Conservation (phyloP, 37 sponge, comb jelly and placozoan genomes). For the Ephydatia muelleri region DNA sequence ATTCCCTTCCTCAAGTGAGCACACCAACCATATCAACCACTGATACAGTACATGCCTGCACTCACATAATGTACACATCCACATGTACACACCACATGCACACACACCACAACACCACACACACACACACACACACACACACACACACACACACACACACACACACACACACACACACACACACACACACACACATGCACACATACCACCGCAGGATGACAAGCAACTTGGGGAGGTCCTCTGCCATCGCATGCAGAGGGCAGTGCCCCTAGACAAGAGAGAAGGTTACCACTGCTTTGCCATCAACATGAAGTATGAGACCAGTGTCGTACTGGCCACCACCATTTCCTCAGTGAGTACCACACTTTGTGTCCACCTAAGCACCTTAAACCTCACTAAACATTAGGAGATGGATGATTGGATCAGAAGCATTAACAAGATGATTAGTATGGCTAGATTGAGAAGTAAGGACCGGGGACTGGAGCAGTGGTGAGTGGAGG, state of each 20-base stretch:
- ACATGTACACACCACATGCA: too few relatives aligned
- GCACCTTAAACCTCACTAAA: not conserved
- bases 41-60: too few relatives aligned
- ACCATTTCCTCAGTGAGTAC: slow-evolving; percentile 19
- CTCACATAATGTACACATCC: too few relatives aligned
- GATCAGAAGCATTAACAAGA: slow-evolving; percentile 29
- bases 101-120: not conserved
- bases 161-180: not conserved
- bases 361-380: not conserved
- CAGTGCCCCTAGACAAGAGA: slow-evolving; percentile 17
- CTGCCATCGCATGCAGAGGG: slow-evolving; percentile 12
- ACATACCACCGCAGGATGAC: not conserved
- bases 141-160: not conserved
- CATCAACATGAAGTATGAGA: slow-evolving; percentile 26
- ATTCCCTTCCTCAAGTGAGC: slow-evolving; percentile 1
- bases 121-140: not conserved
- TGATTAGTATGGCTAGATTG: not conserved
- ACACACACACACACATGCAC: not conserved
- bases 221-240: slow-evolving; percentile 27
- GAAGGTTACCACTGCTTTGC: slow-evolving; percentile 30
- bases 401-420: slow-evolving; percentile 47
- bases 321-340: slow-evolving; percentile 33
- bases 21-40: not conserved
- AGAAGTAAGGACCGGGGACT: slow-evolving; percentile 10
- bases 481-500: not conserved